Base-by-base conservation (phyloP, 2,888 invertebrate species). In the Pollenia angustigena region DNA sequence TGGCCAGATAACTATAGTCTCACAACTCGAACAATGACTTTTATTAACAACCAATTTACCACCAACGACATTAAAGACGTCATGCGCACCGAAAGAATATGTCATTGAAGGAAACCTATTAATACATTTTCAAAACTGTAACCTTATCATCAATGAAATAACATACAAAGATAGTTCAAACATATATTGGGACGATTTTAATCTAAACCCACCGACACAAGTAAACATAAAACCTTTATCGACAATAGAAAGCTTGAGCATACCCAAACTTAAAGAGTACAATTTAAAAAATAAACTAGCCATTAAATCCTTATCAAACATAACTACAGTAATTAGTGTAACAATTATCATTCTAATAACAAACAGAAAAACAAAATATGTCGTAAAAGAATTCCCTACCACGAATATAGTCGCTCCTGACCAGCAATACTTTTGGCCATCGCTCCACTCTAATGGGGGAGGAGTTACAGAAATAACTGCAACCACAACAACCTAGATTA, bases 111-210 rank as follows among this genome's bases (percentile, higher is more conserved):
- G 52, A 52, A 52, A 69, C 69, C 12, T 69, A 54, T 69, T 54
- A 69, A 40, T 52, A 69, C 50, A 69, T 69, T 69, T 69, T n/a
- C 52, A 69, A 16, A 69, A 69, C 16, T 69, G 52, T 42, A 11
- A 69, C 14, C 1, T 54, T 44, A 44, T 46, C 9, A 60, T 48
- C 23, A 60, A 74, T 9, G 60, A 60, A 74, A 60, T 46, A 3
- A 74, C 60, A 8, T 56, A 72, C 14, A 56, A 46, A 14, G n/a
- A 40, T 18, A 60, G n/a, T 12, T n/a, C 58, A 46, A 75, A 50
- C 50, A 62, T 62, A 50, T 52, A 75, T 62, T 75, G 75, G 62
- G 42, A 75, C 12, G 12, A 62, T 52, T 75, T 75, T 50, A 75
- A 42, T 12, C 7, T 75, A 7, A 60, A 52, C 16, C 50, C 62